Percentiles rank a stretch among this genome's conserved stretches.
These are phyloP conservation scores for Hetaerina titia DNA, from an alignment of 2,888 invertebrate species.

Conservation along the genomic window DNA sequence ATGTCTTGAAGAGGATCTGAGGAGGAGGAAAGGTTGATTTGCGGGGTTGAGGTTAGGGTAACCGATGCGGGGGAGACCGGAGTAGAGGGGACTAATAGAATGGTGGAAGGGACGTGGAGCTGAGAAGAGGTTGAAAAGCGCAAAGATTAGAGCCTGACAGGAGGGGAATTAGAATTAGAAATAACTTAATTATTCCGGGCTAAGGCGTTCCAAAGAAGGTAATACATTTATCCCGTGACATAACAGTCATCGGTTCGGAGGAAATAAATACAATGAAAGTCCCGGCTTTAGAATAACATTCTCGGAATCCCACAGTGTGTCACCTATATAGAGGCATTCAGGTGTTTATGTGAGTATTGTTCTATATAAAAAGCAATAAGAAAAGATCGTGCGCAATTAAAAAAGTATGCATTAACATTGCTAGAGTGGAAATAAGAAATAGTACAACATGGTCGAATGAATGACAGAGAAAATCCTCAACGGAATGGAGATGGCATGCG, in stretches of 20 bases:
- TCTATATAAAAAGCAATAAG: not conserved
- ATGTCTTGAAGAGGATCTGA: not conserved
- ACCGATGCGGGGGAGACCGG: too few relatives aligned
- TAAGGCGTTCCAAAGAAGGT: not conserved
- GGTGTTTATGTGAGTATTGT: not conserved
- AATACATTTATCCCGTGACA: not conserved
- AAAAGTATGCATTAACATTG: not conserved
- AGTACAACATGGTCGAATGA: not conserved
- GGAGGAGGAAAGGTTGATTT: too few relatives aligned
- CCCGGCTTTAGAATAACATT: not conserved
- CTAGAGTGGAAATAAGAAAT: not conserved
- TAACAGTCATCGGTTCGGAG: not conserved
- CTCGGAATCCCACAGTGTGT: not conserved
- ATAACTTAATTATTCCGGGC: constrained; percentile 13
- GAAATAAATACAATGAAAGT: not conserved
- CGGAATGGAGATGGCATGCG: not conserved
- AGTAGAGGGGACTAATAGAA: not conserved
- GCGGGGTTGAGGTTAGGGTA: too few relatives aligned
- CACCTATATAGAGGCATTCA: not conserved
- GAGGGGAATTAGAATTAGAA: not conserved
- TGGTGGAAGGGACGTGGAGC: not conserved
- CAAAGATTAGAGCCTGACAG: not conserved
- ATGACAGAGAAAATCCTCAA: not conserved
- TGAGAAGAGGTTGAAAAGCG: not conserved
- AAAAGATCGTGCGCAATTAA: not conserved